These are phyloP conservation scores for Netelia inedita DNA, from an alignment of 2,888 invertebrate genomes.

Conservation along the genomic window DNA sequence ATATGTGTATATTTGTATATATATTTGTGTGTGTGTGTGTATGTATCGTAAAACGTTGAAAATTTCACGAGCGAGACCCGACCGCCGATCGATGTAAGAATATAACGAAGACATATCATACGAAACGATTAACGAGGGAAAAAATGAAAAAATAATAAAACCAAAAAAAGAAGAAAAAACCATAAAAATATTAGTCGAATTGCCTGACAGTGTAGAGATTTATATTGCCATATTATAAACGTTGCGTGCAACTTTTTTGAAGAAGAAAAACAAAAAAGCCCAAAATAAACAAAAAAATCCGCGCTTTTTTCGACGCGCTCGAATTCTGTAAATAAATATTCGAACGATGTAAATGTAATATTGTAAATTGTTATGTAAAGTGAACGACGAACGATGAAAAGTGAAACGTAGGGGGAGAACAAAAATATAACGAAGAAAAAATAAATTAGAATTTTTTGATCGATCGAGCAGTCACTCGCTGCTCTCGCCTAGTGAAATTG, in stretches of 20 bases:
- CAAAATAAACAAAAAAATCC: constrained; percentile 20
- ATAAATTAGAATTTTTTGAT: constrained; percentile 37
- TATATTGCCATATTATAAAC: constrained; percentile 75
- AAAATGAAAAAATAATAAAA: constrained; percentile 75
- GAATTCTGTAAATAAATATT: constrained; percentile 73
- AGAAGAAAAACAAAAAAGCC: constrained; percentile 18
- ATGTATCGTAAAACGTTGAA: neutral
- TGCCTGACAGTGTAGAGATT: constrained; percentile 84
- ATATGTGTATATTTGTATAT: no score
- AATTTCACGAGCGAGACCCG: constrained; percentile 78
- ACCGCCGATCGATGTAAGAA: constrained; percentile 81
- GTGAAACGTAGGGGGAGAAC: constrained; percentile 31
- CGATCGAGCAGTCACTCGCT: constrained; percentile 40
- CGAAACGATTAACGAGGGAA: constrained; percentile 62
- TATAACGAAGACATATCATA: constrained; percentile 84
- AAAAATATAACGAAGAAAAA: constrained; percentile 35
- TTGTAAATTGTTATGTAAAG: constrained; percentile 79
- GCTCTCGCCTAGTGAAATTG: constrained; percentile 69
- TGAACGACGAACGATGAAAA: constrained; percentile 56
- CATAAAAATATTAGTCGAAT: constrained; percentile 81
- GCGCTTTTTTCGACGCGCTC: constrained; percentile 46
- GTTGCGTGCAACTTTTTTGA: constrained; percentile 80
- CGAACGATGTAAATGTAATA: constrained; percentile 74
- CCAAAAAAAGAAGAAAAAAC: constrained; percentile 69
- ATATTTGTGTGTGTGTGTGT: no score